Evolutionary conservation across 2,797 vertebrate species (phyloP).

Genomic region (Aldrovandia affinis): DNA sequence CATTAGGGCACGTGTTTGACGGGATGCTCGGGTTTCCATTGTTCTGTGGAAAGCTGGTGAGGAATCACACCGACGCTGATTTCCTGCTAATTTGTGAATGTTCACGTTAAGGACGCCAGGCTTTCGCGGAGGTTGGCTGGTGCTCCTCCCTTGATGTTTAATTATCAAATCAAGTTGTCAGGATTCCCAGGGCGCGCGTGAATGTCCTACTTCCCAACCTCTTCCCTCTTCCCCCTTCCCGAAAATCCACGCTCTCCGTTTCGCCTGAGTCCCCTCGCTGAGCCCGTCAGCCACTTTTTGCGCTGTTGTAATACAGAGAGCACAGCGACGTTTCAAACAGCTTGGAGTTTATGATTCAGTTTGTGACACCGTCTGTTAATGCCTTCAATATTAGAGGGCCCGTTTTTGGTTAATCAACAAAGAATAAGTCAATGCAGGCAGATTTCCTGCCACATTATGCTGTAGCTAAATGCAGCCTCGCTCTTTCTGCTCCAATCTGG

Average conservation of each 20-base stretch:
- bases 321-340: slow-evolving; percentile 50
- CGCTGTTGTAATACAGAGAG: slow-evolving; percentile 46
- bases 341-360: slow-evolving; percentile 56
- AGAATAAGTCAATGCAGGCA: not conserved
- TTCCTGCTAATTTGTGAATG: slow-evolving; percentile 6
- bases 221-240: slow-evolving; percentile 33
- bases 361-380: slow-evolving; percentile 42
- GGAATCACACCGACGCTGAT: not conserved
- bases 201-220: slow-evolving; percentile 68
- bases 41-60: not conserved
- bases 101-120: slow-evolving; percentile 7
- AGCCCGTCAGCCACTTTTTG: slow-evolving; percentile 58
- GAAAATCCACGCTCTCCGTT: slow-evolving; percentile 46
- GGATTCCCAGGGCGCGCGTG: slow-evolving; percentile 69
- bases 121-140: not conserved
- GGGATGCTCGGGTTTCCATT: not conserved
- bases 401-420: slow-evolving; percentile 36
- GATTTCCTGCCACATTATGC: not conserved
- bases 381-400: slow-evolving; percentile 37
- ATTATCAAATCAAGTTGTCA: slow-evolving; percentile 48
- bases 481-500: not conserved
- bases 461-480: slow-evolving; percentile 28
- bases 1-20: not conserved
- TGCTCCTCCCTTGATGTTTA: slow-evolving; percentile 27
- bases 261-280: slow-evolving; percentile 51